Evolutionary conservation across 2,797 vertebrate species (phyloP).

Genomic region (Argentina silus): DNA sequence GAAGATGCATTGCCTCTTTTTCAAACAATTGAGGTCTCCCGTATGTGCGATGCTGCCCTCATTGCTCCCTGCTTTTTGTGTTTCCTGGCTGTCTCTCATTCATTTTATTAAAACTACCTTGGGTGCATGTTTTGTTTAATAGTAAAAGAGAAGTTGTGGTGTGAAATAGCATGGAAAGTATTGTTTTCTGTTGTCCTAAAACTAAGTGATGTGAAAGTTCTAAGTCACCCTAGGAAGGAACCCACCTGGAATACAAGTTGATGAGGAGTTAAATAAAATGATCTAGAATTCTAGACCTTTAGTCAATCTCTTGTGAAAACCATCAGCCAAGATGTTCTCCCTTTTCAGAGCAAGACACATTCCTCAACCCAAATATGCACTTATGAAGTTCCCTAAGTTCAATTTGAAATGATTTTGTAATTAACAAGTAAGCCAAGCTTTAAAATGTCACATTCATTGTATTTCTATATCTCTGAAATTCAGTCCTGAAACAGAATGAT

Average conservation of each 20-base stretch:
- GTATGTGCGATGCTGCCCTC: slow-evolving; percentile 62
- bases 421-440: slow-evolving; percentile 84
- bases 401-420: slow-evolving; percentile 82
- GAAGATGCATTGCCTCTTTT: slow-evolving; percentile 69
- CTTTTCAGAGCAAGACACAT: slow-evolving; percentile 58
- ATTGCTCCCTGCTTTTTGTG: slow-evolving; percentile 62
- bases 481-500: slow-evolving; percentile 80
- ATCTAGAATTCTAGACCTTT: slow-evolving; percentile 67
- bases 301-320: slow-evolving; percentile 68
- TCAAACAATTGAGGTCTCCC: slow-evolving; percentile 71
- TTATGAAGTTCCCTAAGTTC: slow-evolving; percentile 82
- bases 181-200: slow-evolving; percentile 38
- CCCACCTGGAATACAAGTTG: slow-evolving; percentile 72
- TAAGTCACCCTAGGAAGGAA: slow-evolving; percentile 54
- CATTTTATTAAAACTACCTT: slow-evolving; percentile 49
- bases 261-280: slow-evolving; percentile 76
- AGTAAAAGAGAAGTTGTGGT: slow-evolving; percentile 45
- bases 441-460: slow-evolving; percentile 87
- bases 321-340: slow-evolving; percentile 52
- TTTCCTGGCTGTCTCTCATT: slow-evolving; percentile 54
- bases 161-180: slow-evolving; percentile 56
- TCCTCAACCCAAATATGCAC: slow-evolving; percentile 74
- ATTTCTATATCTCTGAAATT: slow-evolving; percentile 83
- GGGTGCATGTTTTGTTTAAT: slow-evolving; percentile 48
- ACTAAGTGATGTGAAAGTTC: slow-evolving; percentile 54